Conservation (phyloP, 1,140 invertebrate species). For the Zeugodacus cucurbitae region DNA sequence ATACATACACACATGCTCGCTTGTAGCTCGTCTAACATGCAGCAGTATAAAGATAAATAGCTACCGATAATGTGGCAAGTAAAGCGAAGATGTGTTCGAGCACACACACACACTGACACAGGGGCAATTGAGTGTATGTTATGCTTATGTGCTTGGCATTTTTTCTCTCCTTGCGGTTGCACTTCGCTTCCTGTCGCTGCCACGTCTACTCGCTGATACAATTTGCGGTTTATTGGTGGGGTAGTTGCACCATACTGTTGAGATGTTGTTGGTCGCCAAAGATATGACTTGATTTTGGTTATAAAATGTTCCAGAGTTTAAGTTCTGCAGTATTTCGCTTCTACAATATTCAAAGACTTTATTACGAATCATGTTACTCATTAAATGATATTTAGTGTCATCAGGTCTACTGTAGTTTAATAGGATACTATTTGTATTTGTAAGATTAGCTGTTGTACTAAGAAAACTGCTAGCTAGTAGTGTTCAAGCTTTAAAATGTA, state of each 20-base stretch:
- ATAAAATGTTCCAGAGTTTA: not conserved
- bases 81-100: not conserved
- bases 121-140: not conserved
- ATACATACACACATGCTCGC: not conserved
- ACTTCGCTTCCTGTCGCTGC: not conserved
- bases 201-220: not conserved
- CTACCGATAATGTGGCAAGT: slow-evolving; percentile 34
- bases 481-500: too few relatives aligned
- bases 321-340: too few relatives aligned
- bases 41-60: slow-evolving; percentile 36
- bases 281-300: slow-evolving; percentile 3
- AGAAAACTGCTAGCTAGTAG: too few relatives aligned
- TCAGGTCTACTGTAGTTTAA: too few relatives aligned
- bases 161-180: slow-evolving; percentile 26
- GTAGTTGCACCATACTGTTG: not conserved
- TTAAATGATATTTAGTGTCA: too few relatives aligned
- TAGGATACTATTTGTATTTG: too few relatives aligned
- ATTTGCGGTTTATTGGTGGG: slow-evolving; percentile 13
- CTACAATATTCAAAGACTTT: too few relatives aligned
- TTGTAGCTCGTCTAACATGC: not conserved
- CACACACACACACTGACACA: not conserved
- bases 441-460: too few relatives aligned
- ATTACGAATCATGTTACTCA: too few relatives aligned
- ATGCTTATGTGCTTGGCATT: not conserved
- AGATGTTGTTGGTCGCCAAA: not conserved